phyloP scores from a whole-genome alignment of 2,888 invertebrate species.

The Odontocolon sp. region DNA sequence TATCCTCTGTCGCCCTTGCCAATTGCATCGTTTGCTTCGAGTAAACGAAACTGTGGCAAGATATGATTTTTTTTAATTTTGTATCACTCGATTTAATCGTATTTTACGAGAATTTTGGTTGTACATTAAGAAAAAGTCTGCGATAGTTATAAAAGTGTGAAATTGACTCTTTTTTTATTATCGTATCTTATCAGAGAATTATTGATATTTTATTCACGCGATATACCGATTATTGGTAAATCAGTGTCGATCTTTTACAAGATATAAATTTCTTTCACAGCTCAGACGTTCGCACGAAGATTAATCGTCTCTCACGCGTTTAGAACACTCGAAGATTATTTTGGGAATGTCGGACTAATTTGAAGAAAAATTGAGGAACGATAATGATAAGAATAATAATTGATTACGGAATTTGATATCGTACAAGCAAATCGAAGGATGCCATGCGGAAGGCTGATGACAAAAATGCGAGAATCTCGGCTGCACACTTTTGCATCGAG shows the following conservation, averaged over 20 bases:
- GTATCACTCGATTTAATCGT: too few relatives aligned
- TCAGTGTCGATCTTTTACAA: too few relatives aligned
- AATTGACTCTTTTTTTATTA: too few relatives aligned
- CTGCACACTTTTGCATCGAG: slow-evolving; percentile 66
- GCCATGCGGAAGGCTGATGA: slow-evolving; percentile 74
- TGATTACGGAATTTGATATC: background rate
- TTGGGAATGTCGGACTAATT: too few relatives aligned
- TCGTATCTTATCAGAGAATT: too few relatives aligned
- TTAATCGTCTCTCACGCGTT: slow-evolving; percentile 1
- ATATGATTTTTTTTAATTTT: background rate
- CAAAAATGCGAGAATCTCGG: slow-evolving; percentile 63
- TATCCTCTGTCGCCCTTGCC: background rate
- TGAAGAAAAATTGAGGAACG: too few relatives aligned
- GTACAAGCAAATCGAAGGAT: slow-evolving; percentile 61
- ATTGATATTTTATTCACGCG: too few relatives aligned
- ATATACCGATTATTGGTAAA: too few relatives aligned
- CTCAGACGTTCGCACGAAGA: slow-evolving; percentile 7
- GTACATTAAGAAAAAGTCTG: too few relatives aligned
- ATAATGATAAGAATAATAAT: too few relatives aligned
- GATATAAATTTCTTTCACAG: slow-evolving; percentile 23
- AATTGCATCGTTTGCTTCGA: slow-evolving; percentile 14
- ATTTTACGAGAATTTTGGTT: too few relatives aligned
- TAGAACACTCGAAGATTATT: background rate
- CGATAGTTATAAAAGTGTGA: too few relatives aligned
- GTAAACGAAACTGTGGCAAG: background rate